A percentile compares a stretch with the other conserved stretches of the same genome.
Conservation (phyloP, 2,113 vertebrate genomes). For the Solea solea region DNA sequence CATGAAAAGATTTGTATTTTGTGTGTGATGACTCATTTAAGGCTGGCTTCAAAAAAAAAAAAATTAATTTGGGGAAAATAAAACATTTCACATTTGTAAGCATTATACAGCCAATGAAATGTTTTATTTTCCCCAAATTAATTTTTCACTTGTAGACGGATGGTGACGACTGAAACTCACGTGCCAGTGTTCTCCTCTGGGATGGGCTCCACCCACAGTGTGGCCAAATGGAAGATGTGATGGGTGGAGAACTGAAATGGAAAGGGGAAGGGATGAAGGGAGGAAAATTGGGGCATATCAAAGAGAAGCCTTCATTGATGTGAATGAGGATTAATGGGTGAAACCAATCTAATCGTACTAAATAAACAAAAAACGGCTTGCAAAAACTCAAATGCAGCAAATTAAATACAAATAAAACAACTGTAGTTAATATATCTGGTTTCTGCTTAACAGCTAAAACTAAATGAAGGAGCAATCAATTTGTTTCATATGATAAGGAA, state of each 20-base stretch:
- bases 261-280: not conserved
- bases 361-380: not conserved
- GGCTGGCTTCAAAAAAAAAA: too few species aligned
- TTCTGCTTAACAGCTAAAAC: not conserved
- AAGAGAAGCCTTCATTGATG: not conserved
- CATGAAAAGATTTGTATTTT: too few species aligned
- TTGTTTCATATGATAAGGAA: not conserved
- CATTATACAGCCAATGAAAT: too few species aligned
- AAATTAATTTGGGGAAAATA: too few species aligned
- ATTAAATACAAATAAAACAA: not conserved
- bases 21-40: too few species aligned
- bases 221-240: conserved; percentile 93
- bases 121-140: too few species aligned
- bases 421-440: not conserved
- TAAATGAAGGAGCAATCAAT: not conserved
- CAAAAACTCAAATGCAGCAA: not conserved
- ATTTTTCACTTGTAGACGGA: too few species aligned
- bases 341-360: too few species aligned
- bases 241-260: conserved; percentile 94
- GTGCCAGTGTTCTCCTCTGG: conserved; percentile 88
- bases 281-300: not conserved
- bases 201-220: conserved; percentile 94
- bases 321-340: not conserved
- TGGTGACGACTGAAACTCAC: conserved; percentile 80
- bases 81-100: too few species aligned